Base-by-base conservation (phyloP, 2,113 vertebrate species). In the Sorex araneus region DNA sequence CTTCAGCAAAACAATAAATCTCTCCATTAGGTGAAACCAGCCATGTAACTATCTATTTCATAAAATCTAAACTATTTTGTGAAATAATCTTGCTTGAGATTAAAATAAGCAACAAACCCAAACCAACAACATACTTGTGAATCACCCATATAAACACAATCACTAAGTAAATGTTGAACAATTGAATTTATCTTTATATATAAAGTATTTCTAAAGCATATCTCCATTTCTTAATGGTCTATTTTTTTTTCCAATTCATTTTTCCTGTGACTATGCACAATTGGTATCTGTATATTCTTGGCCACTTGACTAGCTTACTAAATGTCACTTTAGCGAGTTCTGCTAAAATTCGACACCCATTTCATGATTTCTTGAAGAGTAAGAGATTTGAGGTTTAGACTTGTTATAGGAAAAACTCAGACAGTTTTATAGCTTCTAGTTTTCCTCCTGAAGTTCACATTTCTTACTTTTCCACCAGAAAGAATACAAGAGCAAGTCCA, bases 1-100 rank as follows among this genome's bases (percentile, higher is more conserved):
- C 45, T 92, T 96, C 34, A 88, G 75, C 43, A 89, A 87, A 84
- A 90, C 60, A 94, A 87, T 97, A 95, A 96, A 95, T 96, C 67
- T 93, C 83, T 95, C 87, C 57, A 89, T 94, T 95, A 92, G 88
- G 50, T 87, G 89, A 95, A 97, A 91, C 67, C 82, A 74, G 47
- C 15, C 93, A 27, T 94, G n/a, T 74, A 96, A 69, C 23, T 94
- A 83, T 95, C 87, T 28, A 47, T 18, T 54, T 71, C 21, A 78
- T 82, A 64, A 78, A 97, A 91, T 15, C 87, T 89, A 93, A 94
- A 82, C 2, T 34, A 36, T 36, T 54, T 87, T 96, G 18, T 67
- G 54, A 95, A 91, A 87, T n/a, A 28, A 87, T 78, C 12, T 92
- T 95, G 13, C 45, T 71, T 64, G 23, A 85, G 57, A 47, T 1